Base-by-base conservation (phyloP, 2,113 vertebrate genomes). In the Casuarius casuarius region DNA sequence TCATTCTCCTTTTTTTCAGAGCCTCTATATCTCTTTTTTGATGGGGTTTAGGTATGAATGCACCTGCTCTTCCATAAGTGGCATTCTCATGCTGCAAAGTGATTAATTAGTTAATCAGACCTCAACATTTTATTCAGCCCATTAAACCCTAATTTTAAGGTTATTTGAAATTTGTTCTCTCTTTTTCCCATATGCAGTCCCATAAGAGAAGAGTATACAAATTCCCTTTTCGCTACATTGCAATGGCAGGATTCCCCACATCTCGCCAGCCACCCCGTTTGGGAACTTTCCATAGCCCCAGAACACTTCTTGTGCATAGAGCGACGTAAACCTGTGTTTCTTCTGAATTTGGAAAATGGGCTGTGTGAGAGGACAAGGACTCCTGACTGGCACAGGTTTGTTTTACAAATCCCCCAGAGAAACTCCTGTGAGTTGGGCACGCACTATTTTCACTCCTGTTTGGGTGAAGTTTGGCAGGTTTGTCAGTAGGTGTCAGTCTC, bases 161-260 rank as follows among this genome's bases (percentile, higher is more conserved):
- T 33, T 28, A 28, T 4, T 19, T 31, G 73, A 72, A 80, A 58
- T 4, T 25, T 3, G 3, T 20, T 67, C 40, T 38, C 18, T 49
- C 38, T 25, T 48, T 38, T 52, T 23, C 31, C 52, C 8, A 3
- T 17, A 31, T 8, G 38, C 1, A 0, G 4, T 44, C 9, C 51
- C 42, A 7, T 0, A 1, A 51, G 31, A 15, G 26, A 22, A 44
- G 21, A 1, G 9, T 3, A 14, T 2, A 9, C 9, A 42, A 19
- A 10, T 3, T 19, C 6, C 46, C 28, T 19, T 33, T 31, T 59
- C 31, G 33, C 56, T 19, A 19, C 56, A 59, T 38, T 65, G 35
- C 35, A 40, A 40, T 5, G 18, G 62, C 44, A 68, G 44, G 29
- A 28, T 44, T 18, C 22, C 46, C 20, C 38, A 31, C 68, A 38